Evolutionary conservation across 2,797 vertebrate species (phyloP).

Genomic region (Poecilia velifera): DNA sequence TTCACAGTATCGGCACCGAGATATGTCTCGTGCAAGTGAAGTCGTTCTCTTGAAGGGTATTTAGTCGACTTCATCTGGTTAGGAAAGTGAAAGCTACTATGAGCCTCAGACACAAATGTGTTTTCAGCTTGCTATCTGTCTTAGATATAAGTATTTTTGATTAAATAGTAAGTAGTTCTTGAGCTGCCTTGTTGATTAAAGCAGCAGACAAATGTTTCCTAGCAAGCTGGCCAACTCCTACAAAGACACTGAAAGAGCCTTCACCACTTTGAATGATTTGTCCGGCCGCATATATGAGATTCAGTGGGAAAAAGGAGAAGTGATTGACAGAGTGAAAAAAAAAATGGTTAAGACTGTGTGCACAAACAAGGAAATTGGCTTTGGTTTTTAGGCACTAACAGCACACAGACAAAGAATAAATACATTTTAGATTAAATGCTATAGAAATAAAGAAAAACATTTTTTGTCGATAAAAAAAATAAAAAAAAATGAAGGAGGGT

Average conservation of each 20-base stretch:
- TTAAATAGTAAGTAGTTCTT: background rate
- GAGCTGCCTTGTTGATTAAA: background rate
- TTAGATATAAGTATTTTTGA: background rate
- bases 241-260: background rate
- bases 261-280: background rate
- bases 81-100: background rate
- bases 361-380: background rate
- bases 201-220: background rate
- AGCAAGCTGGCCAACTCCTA: background rate
- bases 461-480: background rate
- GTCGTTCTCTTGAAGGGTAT: background rate
- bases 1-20: background rate
- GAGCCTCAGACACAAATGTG: background rate
- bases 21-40: background rate
- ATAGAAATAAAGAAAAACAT: background rate
- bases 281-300: background rate
- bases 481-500: background rate
- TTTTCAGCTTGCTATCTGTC: background rate
- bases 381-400: too few relatives aligned
- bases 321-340: background rate
- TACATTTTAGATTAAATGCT: background rate
- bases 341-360: background rate
- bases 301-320: background rate
- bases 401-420: too few relatives aligned
- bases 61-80: background rate